Evolutionary conservation across 2,797 vertebrate genomes (phyloP).

Genomic region (Anabacerthia variegaticeps): DNA sequence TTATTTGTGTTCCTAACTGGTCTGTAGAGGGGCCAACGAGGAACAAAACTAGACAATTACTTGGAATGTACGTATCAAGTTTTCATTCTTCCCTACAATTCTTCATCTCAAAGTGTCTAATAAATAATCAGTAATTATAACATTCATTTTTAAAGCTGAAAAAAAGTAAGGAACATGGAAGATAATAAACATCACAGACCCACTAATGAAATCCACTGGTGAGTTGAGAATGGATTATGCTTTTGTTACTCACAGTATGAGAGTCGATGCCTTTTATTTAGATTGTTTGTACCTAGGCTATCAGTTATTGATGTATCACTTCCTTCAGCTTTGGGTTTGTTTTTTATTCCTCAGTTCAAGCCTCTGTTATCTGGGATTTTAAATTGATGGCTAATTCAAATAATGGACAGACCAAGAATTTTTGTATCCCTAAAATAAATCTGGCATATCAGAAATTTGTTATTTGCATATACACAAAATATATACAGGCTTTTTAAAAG

Average conservation of each 20-base stretch:
- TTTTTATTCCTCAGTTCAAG: background rate
- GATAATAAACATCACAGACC: background rate
- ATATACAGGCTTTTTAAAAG: background rate
- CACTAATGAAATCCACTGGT: background rate
- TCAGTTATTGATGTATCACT: background rate
- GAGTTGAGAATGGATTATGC: background rate
- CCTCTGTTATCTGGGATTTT: background rate
- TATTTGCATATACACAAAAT: background rate
- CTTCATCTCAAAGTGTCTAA: background rate
- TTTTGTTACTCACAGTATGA: background rate
- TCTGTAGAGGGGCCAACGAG: background rate
- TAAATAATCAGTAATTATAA: background rate
- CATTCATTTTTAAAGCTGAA: background rate
- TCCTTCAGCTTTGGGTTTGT: background rate
- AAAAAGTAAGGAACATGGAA: background rate
- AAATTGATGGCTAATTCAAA: background rate
- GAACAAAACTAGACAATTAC: background rate
- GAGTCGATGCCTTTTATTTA: background rate
- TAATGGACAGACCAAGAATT: background rate
- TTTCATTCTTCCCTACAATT: background rate
- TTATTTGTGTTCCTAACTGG: fast-evolving
- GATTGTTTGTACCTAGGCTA: background rate
- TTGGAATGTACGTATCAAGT: background rate
- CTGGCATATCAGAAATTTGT: background rate
- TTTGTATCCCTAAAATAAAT: background rate